These are phyloP conservation scores for Sceloporus undulatus DNA, from an alignment of 2,113 vertebrate species.

Conservation along the genomic window DNA sequence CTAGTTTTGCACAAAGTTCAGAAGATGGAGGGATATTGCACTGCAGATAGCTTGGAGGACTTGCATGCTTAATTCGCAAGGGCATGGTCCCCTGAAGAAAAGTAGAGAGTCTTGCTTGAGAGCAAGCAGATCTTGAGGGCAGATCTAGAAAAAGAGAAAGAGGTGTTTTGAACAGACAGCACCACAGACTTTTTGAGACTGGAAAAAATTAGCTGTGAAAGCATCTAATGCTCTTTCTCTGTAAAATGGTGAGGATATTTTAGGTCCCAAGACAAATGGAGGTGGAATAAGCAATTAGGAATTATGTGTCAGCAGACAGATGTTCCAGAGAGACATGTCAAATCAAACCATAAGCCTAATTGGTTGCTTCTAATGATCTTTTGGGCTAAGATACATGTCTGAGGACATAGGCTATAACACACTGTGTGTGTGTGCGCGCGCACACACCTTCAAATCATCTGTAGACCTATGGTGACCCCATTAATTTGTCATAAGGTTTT, in stretches of 20 bases:
- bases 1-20: neutral
- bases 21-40: constrained; percentile 33
- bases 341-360: constrained; percentile 10
- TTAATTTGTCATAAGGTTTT: no score
- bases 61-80: constrained; percentile 47
- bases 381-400: neutral
- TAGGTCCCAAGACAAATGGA: constrained; percentile 25
- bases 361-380: neutral
- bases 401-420: neutral
- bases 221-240: neutral
- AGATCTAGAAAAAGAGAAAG: neutral
- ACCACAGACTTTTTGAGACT: neutral
- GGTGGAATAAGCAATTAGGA: constrained; percentile 36
- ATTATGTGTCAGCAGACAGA: neutral
- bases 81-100: constrained; percentile 44
- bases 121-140: neutral
- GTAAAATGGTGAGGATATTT: constrained; percentile 28
- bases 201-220: constrained; percentile 39
- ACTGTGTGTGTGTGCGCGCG: no score
- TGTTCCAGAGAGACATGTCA: constrained; percentile 17
- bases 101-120: constrained; percentile 37
- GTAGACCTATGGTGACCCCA: no score
- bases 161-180: constrained; percentile 16
- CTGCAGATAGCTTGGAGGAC: constrained; percentile 16
- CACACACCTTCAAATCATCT: no score